Base-by-base conservation (phyloP, 2,797 vertebrate genomes). In the Octomys mimax region DNA sequence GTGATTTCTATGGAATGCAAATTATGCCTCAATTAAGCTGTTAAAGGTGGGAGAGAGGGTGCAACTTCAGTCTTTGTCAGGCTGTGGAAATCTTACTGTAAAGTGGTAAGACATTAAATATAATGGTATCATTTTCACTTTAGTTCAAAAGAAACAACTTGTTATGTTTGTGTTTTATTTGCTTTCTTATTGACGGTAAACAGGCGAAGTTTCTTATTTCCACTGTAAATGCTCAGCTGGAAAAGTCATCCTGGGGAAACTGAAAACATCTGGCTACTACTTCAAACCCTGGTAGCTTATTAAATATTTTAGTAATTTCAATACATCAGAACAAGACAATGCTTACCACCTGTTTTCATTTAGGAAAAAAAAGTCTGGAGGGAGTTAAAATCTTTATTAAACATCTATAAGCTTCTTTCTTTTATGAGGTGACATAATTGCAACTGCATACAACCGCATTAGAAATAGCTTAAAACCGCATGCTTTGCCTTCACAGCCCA, bases 321-420 rank as follows among this genome's bases (percentile, higher is more conserved):
- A 46, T 91, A 59, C 85, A 97, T 77, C 78, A 93, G 78, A 68
- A 93, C 71, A 96, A 49, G 98, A 87, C 96, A 92, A 96, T 95
- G 96, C 79, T 97, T 94, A 94, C 70, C 92, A 97, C 92, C 90
- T 97, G 87, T 64, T 97, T 98, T 97, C 91, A 92, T 93, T 97
- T 89, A 96, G 86, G 49, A 97, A 96, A 89, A 70, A 97, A 92
- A 89, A 96, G 7, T 87, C 68, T 57, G 5, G 31, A 97, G 66
- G 79, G 87, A 97, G 79, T 98, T 95, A 97, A 97, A 68, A 97
- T 92, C 86, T 97, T 96, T 98, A 97, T 95, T 96, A 97, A 98
- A 42, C 42, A 97, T 49, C 66, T 91, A 97, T 28, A 95, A 97
- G 92, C 84, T 66, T 96, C 96, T 86, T 95, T 82, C 85, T 97